Conservation (phyloP, 2,888 invertebrate genomes). For the Eueremaeus valkanovi region DNA sequence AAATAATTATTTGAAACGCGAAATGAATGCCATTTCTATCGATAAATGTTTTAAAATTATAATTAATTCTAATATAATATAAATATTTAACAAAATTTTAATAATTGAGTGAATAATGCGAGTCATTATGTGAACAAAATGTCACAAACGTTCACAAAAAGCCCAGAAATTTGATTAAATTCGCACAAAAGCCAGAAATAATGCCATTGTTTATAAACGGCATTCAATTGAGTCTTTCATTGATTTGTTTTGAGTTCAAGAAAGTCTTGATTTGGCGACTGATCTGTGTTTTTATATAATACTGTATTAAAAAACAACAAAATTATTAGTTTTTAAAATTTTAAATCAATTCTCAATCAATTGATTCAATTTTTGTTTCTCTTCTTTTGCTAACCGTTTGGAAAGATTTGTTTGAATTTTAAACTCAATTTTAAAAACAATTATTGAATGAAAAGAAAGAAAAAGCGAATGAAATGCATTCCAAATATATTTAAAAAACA, state of each 20-base stretch:
- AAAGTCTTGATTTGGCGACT: constrained; percentile 11
- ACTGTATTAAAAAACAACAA: too few relatives aligned
- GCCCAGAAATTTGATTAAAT: not conserved
- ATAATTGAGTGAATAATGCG: constrained; percentile 12
- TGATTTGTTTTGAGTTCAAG: not conserved
- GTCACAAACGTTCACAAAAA: not conserved
- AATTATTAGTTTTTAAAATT: not conserved
- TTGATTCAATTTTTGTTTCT: not conserved
- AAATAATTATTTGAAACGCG: not conserved
- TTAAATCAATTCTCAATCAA: not conserved
- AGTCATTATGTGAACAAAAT: not conserved
- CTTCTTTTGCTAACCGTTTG: not conserved
- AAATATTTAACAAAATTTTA: not conserved
- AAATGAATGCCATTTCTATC: not conserved
- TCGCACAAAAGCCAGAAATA: constrained; percentile 13
- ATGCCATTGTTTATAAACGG: not conserved
- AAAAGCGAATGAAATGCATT: constrained; percentile 9
- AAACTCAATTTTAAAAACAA: not conserved
- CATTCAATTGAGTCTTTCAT: not conserved
- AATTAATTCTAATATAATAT: not conserved
- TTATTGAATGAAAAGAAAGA: not conserved
- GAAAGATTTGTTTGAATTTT: not conserved
- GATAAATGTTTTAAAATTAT: not conserved
- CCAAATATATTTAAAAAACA: not conserved
- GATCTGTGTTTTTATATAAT: not conserved